These are phyloP conservation scores for Leptinotarsa undecemlineata DNA, from an alignment of 1,140 invertebrate species.

Conservation along the genomic window DNA sequence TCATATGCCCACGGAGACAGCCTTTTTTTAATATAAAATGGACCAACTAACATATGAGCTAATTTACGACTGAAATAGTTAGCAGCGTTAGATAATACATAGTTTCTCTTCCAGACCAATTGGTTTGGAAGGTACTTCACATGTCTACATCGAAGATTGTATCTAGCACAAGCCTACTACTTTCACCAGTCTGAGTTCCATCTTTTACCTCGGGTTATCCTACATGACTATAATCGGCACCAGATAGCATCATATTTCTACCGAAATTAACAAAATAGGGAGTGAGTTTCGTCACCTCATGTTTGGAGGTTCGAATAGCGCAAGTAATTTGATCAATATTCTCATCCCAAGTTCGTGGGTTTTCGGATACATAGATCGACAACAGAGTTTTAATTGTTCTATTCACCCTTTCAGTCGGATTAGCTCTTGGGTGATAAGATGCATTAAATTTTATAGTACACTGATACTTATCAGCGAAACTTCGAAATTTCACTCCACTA, in stretches of 20 bases:
- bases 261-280: conserved; percentile 41
- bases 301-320: conserved; percentile 30
- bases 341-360: conserved; percentile 36
- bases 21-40: not conserved
- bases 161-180: not conserved
- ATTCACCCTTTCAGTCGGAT: not conserved
- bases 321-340: conserved; percentile 31
- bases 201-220: not conserved
- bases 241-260: conserved; percentile 3
- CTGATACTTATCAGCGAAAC: not conserved
- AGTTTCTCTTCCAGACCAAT: conserved; percentile 15
- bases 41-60: conserved; percentile 20
- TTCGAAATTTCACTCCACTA: conserved; percentile 13
- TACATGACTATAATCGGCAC: not conserved
- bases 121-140: conserved; percentile 6
- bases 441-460: not conserved
- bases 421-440: not conserved
- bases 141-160: not conserved
- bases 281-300: conserved; percentile 37
- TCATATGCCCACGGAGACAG: conserved; percentile 9
- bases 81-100: conserved; percentile 19
- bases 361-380: conserved; percentile 27
- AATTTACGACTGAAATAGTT: conserved; percentile 30
- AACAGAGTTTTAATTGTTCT: conserved; percentile 16
- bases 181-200: not conserved